Base-by-base conservation (phyloP, 2,888 invertebrate genomes). In the Drosophila sordidapex region DNA sequence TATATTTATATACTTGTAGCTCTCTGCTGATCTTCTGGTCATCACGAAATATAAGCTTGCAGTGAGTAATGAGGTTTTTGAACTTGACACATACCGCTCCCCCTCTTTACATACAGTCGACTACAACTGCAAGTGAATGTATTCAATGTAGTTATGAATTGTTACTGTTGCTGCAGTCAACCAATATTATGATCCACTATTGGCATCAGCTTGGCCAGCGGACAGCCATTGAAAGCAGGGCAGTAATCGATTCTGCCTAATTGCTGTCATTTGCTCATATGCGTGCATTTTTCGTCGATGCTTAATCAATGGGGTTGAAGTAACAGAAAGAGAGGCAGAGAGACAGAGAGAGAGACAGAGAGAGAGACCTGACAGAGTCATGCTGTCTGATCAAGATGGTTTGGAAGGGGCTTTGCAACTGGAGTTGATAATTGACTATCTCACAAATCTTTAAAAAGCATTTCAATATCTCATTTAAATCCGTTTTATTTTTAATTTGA, bases 21-120 rank as follows among this genome's bases (percentile, higher is more conserved):
- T 51, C 29, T 51, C 64, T 54, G 43, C 25, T 46, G 46, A 8
- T 21, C 53, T 27, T 27, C n/a, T 27, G 49, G 73, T 51, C 58
- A 73, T 79, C 69, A 59, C 65, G 57, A 70, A 71, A 70, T 70
- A 60, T 68, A 53, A 61, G 63, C 70, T 59, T 71, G 62, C 66
- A 38, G 61, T 65, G 60, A 66, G 72, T 82, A 84, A 85, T 84
- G 77, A 68, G 84, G 73, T 85, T 79, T 75, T 87, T 81, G 84
- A 85, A 87, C 84, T 75, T 76, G 43, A 56, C 51, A 10, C 8
- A 21, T 18, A 13, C 29, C 35, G 18, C 33, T 38, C 8, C 15
- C 25, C 27, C n/a, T 27, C 40, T 29, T 8, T 40, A 8, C 29
- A 31, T 8, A 38, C 7, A 25, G 13, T 15, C 27, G 61, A 33